These are phyloP conservation scores for Machaerirhynchus nigripectus DNA, from an alignment of 2,113 vertebrate genomes.

Conservation along the genomic window DNA sequence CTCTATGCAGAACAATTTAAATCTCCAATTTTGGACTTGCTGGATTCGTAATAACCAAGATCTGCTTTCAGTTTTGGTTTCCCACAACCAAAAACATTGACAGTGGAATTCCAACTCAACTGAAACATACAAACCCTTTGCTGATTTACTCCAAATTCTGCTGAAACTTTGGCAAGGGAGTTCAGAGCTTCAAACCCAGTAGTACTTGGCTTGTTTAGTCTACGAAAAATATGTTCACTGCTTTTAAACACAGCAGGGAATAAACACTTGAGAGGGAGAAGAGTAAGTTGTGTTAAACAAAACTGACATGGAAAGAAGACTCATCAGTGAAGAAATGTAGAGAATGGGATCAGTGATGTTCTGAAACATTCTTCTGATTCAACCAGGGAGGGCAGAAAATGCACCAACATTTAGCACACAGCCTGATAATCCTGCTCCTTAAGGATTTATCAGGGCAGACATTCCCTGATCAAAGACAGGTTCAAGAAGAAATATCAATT, in stretches of 20 bases:
- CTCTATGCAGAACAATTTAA: background rate
- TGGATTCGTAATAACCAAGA: background rate
- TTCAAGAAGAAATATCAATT: background rate
- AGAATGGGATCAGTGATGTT: background rate
- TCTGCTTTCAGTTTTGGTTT: background rate
- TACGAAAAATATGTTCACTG: background rate
- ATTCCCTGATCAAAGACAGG: background rate
- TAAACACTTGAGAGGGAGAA: background rate
- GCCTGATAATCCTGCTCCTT: background rate
- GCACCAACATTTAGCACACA: background rate
- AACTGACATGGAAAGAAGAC: background rate
- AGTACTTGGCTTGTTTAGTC: background rate
- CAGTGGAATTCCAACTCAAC: background rate
- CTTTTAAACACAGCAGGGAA: slow-evolving; percentile 21
- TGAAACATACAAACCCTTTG: background rate
- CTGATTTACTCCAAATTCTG: background rate
- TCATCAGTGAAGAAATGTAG: background rate
- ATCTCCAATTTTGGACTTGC: background rate
- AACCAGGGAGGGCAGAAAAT: background rate
- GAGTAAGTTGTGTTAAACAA: background rate
- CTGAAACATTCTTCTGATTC: background rate
- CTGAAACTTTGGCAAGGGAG: background rate
- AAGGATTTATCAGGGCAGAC: background rate
- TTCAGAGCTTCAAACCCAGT: background rate
- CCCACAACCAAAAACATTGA: background rate